These are phyloP conservation scores for Bergia sp. DNA, from an alignment of 92 coral and sea anemone species.

Conservation along the genomic window DNA sequence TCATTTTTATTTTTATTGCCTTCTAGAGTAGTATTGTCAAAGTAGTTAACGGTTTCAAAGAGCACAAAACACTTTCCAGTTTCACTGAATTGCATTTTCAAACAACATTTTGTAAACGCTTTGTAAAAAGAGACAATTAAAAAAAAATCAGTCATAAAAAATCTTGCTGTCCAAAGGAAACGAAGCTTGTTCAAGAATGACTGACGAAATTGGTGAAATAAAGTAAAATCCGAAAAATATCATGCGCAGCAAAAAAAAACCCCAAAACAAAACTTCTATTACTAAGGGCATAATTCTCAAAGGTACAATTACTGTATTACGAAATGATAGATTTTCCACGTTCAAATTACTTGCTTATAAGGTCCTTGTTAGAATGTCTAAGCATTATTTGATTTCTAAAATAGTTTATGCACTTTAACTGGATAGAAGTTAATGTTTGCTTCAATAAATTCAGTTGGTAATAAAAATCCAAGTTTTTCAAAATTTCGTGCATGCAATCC, in stretches of 20 bases:
- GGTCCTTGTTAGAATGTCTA: background rate
- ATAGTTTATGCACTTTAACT: too few species aligned
- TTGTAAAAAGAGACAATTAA: too few species aligned
- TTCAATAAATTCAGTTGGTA: background rate
- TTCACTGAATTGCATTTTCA: background rate
- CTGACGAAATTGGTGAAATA: background rate
- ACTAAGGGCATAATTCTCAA: too few species aligned
- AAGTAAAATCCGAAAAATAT: background rate
- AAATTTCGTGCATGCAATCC: background rate
- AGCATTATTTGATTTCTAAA: too few species aligned
- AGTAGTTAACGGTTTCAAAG: too few species aligned
- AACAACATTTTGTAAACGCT: background rate
- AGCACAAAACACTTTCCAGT: background rate
- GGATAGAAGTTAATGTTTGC: too few species aligned
- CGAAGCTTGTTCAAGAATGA: too few species aligned
- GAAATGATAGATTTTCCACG: background rate
- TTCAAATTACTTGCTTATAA: too few species aligned
- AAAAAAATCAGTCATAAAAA: too few species aligned
- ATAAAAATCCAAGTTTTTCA: background rate
- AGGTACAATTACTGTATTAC: background rate
- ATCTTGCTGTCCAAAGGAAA: background rate
- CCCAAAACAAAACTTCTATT: too few species aligned
- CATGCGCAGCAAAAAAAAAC: too few species aligned
- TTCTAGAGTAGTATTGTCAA: background rate
- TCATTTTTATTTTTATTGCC: too few species aligned